These are phyloP conservation scores for Callinectes sapidus DNA, from an alignment of 2,888 invertebrate genomes.

Conservation along the genomic window DNA sequence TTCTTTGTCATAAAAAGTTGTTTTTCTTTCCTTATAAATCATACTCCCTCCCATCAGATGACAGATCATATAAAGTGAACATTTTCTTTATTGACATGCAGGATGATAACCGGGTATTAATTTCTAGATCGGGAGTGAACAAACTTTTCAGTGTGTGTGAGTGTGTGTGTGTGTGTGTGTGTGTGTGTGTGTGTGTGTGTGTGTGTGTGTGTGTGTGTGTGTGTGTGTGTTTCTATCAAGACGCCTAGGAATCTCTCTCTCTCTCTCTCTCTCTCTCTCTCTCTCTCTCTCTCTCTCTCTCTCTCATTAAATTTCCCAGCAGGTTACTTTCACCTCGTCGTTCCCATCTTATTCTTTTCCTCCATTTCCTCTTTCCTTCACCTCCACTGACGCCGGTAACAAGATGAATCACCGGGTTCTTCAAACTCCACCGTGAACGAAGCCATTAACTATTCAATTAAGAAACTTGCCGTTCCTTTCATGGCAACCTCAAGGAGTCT, in stretches of 20 bases:
- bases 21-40: no score
- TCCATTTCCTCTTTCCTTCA: conserved; percentile 10
- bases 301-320: conserved; percentile 3
- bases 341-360: background rate
- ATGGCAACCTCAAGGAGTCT: conserved; percentile 4
- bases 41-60: no score
- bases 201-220: no score
- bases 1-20: no score
- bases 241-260: background rate
- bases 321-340: background rate
- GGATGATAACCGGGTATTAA: no score
- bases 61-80: no score
- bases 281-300: background rate
- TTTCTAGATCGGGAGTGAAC: no score
- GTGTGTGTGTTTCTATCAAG: no score
- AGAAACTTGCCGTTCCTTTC: conserved; percentile 8
- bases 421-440: conserved; percentile 6
- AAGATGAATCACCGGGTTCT: conserved; percentile 8
- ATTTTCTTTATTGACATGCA: no score
- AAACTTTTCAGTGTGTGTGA: no score
- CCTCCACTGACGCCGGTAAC: background rate
- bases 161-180: no score
- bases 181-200: no score
- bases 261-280: background rate
- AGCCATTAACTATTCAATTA: conserved; percentile 28